These are phyloP conservation scores for Protonemura montana DNA, from an alignment of 2,888 invertebrate genomes.

Conservation along the genomic window DNA sequence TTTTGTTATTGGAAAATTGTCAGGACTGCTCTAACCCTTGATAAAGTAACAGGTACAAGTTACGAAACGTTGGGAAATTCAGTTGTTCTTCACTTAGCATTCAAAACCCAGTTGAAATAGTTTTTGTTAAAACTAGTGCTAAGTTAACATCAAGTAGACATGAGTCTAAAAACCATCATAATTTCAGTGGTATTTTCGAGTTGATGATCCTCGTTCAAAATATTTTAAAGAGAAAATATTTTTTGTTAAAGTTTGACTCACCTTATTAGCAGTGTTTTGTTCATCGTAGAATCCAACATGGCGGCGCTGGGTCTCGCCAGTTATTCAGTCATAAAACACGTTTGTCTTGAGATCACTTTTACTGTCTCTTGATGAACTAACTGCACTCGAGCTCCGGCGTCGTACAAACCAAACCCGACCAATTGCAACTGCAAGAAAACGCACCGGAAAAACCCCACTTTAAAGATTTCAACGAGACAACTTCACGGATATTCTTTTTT, in stretches of 20 bases:
- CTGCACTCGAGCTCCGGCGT: neutral
- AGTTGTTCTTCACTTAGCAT: no score
- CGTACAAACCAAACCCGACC: neutral
- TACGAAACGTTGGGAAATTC: no score
- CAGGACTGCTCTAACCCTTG: no score
- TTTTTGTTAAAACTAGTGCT: no score
- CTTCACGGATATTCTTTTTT: neutral
- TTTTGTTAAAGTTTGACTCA: neutral
- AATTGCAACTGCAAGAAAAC: neutral
- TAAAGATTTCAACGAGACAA: neutral
- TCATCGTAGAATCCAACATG: constrained; percentile 12
- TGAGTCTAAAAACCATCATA: neutral
- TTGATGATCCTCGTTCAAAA: no score
- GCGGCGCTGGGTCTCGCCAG: neutral
- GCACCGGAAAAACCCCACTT: neutral
- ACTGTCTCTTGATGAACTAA: neutral
- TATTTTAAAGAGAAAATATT: no score
- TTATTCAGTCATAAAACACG: neutral
- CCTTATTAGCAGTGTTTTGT: neutral
- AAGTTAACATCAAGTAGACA: no score
- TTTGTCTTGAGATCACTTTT: neutral
- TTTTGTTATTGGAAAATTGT: no score
- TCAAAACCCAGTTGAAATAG: no score
- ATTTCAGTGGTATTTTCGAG: no score
- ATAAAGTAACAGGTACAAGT: no score